These are phyloP conservation scores for Leptura quadrifasciata DNA, from an alignment of 2,888 invertebrate genomes.

Conservation along the genomic window DNA sequence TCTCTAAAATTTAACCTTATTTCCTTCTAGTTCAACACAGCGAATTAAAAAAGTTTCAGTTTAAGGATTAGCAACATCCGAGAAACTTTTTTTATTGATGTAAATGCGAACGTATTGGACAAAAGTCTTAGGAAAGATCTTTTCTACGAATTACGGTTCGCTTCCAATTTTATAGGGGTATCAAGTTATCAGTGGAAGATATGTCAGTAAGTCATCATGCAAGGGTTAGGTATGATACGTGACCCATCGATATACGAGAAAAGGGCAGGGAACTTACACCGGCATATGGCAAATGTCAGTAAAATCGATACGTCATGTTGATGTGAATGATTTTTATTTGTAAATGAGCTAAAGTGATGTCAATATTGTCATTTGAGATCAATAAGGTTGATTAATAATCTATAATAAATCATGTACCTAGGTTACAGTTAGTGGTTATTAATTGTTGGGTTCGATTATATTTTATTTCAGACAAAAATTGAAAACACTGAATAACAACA, in stretches of 20 bases:
- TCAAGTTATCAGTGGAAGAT: slow-evolving; percentile 29
- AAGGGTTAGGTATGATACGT: slow-evolving; percentile 28
- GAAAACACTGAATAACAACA: too few relatives aligned
- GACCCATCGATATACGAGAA: slow-evolving; percentile 11
- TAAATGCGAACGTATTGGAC: slow-evolving; percentile 15
- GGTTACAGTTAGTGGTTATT: neutral
- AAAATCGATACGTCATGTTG: neutral
- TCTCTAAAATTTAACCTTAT: neutral
- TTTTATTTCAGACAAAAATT: neutral
- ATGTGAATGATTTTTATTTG: neutral
- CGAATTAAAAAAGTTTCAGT: slow-evolving; percentile 24
- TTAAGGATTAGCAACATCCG: slow-evolving; percentile 9
- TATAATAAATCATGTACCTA: neutral
- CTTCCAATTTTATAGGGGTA: slow-evolving; percentile 5
- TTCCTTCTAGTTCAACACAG: neutral
- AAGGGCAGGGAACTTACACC: neutral
- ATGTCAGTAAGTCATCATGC: slow-evolving; percentile 36
- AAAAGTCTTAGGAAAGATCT: slow-evolving; percentile 1
- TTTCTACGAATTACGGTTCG: slow-evolving; percentile 3
- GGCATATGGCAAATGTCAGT: neutral
- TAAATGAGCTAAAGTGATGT: neutral
- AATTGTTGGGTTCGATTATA: neutral
- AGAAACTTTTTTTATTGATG: slow-evolving; percentile 20
- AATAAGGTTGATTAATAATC: too few relatives aligned
- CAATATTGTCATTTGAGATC: neutral